Evolutionary conservation across 53 echinoderm and acorn worm genomes (phyloP), one percentile per base, ranked within the genome.

Genomic region (Apostichopus leukothele): DNA sequence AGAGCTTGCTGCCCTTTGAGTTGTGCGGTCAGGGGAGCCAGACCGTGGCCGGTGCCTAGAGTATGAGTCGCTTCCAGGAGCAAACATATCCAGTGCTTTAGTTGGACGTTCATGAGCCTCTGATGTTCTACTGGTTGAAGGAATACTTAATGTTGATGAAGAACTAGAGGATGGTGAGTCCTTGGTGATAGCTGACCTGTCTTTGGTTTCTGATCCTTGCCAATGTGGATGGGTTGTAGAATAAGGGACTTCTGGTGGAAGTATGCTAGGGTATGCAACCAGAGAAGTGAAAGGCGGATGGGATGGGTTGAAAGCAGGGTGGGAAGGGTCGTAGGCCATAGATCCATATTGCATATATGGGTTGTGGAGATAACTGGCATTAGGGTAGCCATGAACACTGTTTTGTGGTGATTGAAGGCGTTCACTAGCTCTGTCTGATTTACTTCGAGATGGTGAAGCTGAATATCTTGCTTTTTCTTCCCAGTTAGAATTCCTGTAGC

Each of bases 31-130:
- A 13, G 93, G 85, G 52, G 92, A 92, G 1, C 92, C 94, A 19
- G 93, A 91, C 20, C 95, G 87, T 12, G 94, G 77, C 88, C 95
- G 74, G 75, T 87, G 87, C 6, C 87, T 74, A 21, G 75, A 75
- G 87, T 87, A 87, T 51, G 87, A 87, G 87, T 87, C 87, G 52
- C 73, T 87, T 20, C 87, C 87, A 22, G 71, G 87, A 9, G 87
- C 87, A 20, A 95, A 76, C 55, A 99, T 90, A 51, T 99, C 99
- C 53, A 99, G 85, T 5, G 99, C 96, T 80, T 96, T 94, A 3
- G 94, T 86, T 9, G 96, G 90, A 23, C 91, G 90, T 26, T 94
- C 93, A 13, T 76, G 86, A 1, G 84, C 85, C 26, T 93, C 95
- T 19, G 96, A 95, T 5, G 93, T 78, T 66, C 86, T 75, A 76